A percentile compares a stretch with the other conserved stretches of the same genome.
Evolutionary conservation across 2,113 vertebrate species (phyloP).

Genomic region (Dolichallabes microphthalmus): DNA sequence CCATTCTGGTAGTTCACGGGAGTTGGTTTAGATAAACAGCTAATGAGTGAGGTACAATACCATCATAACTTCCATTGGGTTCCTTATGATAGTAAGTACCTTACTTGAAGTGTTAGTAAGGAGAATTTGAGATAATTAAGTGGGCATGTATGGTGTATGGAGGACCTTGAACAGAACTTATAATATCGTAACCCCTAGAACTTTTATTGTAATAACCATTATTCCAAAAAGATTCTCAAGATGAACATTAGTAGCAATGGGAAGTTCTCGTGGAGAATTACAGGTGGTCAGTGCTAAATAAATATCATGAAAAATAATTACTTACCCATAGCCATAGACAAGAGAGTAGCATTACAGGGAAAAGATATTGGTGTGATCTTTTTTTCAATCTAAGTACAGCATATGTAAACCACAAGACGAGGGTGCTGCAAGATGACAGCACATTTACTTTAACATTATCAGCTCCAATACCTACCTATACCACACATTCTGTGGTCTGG

Average conservation of each 20-base stretch:
- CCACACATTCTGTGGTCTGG: no score
- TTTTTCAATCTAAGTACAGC: conserved; percentile 29
- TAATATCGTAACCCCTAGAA: background rate
- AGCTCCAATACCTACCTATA: background rate
- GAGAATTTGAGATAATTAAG: background rate
- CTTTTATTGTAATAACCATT: background rate
- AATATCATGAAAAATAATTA: conserved; percentile 49
- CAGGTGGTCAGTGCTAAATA: conserved; percentile 13
- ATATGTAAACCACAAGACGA: conserved; percentile 54
- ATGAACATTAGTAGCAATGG: conserved; percentile 31
- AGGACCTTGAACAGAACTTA: background rate
- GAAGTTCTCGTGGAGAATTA: conserved; percentile 25
- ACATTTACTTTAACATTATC: background rate
- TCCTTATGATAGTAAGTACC: conserved; percentile 31
- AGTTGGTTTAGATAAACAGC: conserved; percentile 10
- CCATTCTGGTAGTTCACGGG: conserved; percentile 25
- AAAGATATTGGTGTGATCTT: conserved; percentile 32
- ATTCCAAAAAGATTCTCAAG: background rate
- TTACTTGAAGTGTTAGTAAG: conserved; percentile 41
- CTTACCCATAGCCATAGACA: conserved; percentile 60
- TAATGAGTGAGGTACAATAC: conserved; percentile 28
- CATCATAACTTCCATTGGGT: conserved; percentile 22
- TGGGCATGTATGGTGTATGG: conserved; percentile 4
- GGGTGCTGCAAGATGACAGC: conserved; percentile 33
- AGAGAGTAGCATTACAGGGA: conserved; percentile 38